Evolutionary conservation across 2,888 invertebrate genomes (phyloP).

Genomic region (Parochlus steinenii): DNA sequence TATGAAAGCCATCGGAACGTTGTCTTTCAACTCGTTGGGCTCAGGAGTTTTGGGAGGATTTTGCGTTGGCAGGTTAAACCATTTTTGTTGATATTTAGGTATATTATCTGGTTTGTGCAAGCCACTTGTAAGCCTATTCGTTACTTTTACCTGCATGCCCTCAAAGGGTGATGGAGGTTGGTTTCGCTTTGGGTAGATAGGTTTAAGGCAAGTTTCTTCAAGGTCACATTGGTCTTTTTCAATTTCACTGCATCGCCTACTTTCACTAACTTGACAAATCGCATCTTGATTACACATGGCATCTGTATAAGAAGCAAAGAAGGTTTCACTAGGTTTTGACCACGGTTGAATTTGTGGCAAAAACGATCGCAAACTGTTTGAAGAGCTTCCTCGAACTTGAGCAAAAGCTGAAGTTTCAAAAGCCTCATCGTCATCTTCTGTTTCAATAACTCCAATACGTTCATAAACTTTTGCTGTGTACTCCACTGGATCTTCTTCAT

Average conservation of each 20-base stretch:
- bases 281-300: background rate
- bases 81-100: constrained; percentile 46
- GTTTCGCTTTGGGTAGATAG: constrained; percentile 8
- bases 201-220: background rate
- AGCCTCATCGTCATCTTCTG: constrained; percentile 19
- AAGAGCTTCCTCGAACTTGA: background rate
- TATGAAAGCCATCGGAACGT: constrained; percentile 30
- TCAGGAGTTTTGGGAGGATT: constrained; percentile 39
- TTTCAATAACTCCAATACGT: constrained; percentile 8
- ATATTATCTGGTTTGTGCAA: constrained; percentile 44
- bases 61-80: constrained; percentile 40
- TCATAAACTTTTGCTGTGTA: constrained; percentile 19
- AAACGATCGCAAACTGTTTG: background rate
- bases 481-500: constrained; percentile 5
- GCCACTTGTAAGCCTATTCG: constrained; percentile 29
- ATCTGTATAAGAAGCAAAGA: background rate
- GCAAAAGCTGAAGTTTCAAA: constrained; percentile 19
- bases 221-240: constrained; percentile 10
- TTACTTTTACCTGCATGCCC: constrained; percentile 19
- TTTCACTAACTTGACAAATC: constrained; percentile 6
- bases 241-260: constrained; percentile 7
- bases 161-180: constrained; percentile 14
- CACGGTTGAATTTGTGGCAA: constrained; percentile 7
- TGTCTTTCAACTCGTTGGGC: constrained; percentile 32
- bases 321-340: constrained; percentile 5